Conservation (phyloP, 2,797 vertebrate species). For the Tachyglossus aculeatus region DNA sequence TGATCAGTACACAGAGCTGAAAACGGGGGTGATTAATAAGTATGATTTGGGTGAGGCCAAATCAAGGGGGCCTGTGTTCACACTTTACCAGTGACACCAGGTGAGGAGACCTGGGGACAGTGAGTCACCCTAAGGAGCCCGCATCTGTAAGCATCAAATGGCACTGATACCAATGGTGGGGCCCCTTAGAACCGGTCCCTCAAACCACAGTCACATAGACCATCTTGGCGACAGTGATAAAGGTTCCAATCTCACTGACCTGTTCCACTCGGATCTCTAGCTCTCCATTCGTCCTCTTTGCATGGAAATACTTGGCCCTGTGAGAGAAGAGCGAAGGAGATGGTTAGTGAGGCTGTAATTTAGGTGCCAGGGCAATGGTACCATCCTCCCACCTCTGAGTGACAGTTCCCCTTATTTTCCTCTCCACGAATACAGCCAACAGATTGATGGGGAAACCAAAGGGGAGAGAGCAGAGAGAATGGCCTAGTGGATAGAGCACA, state of each 20-base stretch:
- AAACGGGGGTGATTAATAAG: too few species aligned
- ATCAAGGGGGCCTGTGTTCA: too few species aligned
- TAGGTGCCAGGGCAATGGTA: not conserved
- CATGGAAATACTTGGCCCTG: slow-evolving; percentile 94
- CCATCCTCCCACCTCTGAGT: not conserved
- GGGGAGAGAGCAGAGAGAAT: not conserved
- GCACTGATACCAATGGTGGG: too few species aligned
- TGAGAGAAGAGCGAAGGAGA: slow-evolving; percentile 44
- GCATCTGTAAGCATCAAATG: too few species aligned
- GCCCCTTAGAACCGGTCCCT: too few species aligned
- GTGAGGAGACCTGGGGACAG: too few species aligned
- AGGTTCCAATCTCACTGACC: slow-evolving; percentile 73
- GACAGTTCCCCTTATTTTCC: not conserved
- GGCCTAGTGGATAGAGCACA: too few species aligned
- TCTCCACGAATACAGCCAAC: not conserved
- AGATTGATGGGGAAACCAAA: not conserved
- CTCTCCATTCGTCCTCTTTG: slow-evolving; percentile 93
- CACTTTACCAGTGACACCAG: too few species aligned
- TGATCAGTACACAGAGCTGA: too few species aligned
- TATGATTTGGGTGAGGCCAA: too few species aligned
- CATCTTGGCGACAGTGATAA: accelerated
- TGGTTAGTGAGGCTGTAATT: not conserved
- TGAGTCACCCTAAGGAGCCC: too few species aligned
- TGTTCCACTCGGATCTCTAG: slow-evolving; percentile 95
- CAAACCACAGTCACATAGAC: too few species aligned